phyloP scores from a whole-genome alignment of 2,113 vertebrate species.

The Tetrao urogallus region DNA sequence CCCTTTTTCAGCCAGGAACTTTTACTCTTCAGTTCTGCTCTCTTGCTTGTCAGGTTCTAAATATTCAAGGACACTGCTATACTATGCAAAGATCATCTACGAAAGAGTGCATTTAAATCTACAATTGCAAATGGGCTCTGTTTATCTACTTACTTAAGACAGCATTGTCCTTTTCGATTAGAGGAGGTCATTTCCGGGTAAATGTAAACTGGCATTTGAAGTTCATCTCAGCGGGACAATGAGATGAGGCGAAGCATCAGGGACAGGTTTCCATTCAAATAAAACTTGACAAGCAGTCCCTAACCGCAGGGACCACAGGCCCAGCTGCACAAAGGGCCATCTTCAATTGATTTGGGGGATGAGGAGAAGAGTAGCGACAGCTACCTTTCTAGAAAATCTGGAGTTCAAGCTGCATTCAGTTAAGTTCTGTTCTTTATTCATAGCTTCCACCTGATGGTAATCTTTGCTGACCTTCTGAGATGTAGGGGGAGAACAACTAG shows the following conservation, averaged over 20 bases:
- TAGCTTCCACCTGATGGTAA: not conserved
- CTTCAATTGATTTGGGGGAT: constrained; percentile 27
- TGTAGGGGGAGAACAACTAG: not conserved
- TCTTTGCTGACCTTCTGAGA: not conserved
- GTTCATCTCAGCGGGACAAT: constrained; percentile 58
- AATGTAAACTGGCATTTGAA: constrained; percentile 60
- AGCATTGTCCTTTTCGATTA: constrained; percentile 60
- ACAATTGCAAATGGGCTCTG: constrained; percentile 34
- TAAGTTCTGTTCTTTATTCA: constrained; percentile 18
- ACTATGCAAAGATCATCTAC: not conserved
- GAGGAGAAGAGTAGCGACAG: not conserved
- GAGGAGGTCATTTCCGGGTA: constrained; percentile 19
- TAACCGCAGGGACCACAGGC: constrained; percentile 8
- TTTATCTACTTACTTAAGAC: constrained; percentile 44
- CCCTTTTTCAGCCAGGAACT: constrained; percentile 1
- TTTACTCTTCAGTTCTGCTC: not conserved
- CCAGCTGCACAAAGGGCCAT: not conserved
- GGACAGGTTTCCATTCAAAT: constrained; percentile 57
- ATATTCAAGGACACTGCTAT: not conserved
- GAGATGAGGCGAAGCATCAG: constrained; percentile 35
- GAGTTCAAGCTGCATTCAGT: constrained; percentile 22
- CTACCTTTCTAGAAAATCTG: not conserved
- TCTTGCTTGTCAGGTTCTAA: constrained; percentile 16
- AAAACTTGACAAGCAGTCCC: constrained; percentile 42
- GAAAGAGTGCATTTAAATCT: constrained; percentile 38